Conservation (phyloP, 2,113 vertebrate species). For the Ameiurus melas region DNA sequence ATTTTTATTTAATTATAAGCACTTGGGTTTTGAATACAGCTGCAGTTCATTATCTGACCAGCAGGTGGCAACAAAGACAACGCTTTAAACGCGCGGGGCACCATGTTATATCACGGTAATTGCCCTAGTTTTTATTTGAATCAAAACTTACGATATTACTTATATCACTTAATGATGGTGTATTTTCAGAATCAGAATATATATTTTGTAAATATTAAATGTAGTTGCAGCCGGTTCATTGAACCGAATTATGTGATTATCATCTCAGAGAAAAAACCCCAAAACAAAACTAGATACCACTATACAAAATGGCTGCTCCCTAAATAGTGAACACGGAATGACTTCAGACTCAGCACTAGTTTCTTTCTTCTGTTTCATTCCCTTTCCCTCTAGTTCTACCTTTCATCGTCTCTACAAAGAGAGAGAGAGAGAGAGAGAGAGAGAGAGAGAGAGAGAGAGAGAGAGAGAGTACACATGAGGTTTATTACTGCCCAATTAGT, state of each 20-base stretch:
- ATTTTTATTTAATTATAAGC: neutral
- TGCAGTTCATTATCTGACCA: conserved; percentile 28
- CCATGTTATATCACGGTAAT: neutral
- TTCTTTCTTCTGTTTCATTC: neutral
- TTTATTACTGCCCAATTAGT: conserved; percentile 1
- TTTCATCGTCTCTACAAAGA: neutral
- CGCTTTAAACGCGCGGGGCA: too few relatives aligned
- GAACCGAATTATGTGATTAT: too few relatives aligned
- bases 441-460: too few relatives aligned
- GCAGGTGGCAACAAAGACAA: conserved; percentile 28
- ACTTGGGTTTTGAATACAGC: neutral
- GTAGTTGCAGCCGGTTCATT: too few relatives aligned
- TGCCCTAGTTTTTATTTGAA: neutral
- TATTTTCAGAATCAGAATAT: neutral
- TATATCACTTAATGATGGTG: neutral
- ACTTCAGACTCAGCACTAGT: neutral
- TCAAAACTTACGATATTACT: neutral
- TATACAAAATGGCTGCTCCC: neutral
- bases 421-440: too few relatives aligned
- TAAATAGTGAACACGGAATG: neutral
- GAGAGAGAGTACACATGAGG: neutral
- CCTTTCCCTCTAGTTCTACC: neutral
- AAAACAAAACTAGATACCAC: neutral
- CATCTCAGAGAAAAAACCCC: too few relatives aligned
- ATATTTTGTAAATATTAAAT: too few relatives aligned